These are phyloP conservation scores for Drosophila anceps DNA, from an alignment of 2,888 invertebrate genomes.

Conservation along the genomic window DNA sequence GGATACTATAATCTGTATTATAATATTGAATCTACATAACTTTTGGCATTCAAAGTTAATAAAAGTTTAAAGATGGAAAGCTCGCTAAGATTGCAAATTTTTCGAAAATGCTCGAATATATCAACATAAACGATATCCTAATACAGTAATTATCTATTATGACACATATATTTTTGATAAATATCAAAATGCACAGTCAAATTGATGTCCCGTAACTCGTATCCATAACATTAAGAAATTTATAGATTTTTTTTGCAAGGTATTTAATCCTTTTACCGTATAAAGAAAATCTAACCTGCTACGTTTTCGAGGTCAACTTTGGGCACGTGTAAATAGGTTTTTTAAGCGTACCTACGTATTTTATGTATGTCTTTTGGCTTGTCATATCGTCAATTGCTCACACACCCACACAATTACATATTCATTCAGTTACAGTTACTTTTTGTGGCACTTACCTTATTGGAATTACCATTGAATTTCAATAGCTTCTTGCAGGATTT, in stretches of 20 bases:
- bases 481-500: conserved; percentile 93
- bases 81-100: too few relatives aligned
- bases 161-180: conserved; percentile 5
- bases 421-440: background rate
- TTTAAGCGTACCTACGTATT: conserved; percentile 25
- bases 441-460: conserved; percentile 88
- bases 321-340: conserved; percentile 19
- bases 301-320: too few relatives aligned
- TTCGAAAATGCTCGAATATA: too few relatives aligned
- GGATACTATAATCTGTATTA: too few relatives aligned
- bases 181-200: background rate
- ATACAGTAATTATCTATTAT: background rate
- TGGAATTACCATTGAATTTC: conserved; percentile 92
- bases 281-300: background rate
- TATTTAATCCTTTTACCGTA: background rate
- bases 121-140: background rate
- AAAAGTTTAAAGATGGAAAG: too few relatives aligned
- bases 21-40: too few relatives aligned
- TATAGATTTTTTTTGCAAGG: background rate
- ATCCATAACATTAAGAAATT: background rate
- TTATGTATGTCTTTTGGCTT: conserved; percentile 20
- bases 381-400: conserved; percentile 9
- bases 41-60: too few relatives aligned
- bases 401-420: conserved; percentile 7
- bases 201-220: conserved; percentile 5